phyloP scores from a whole-genome alignment of 1,140 invertebrate species.

The Drosophila orena region DNA sequence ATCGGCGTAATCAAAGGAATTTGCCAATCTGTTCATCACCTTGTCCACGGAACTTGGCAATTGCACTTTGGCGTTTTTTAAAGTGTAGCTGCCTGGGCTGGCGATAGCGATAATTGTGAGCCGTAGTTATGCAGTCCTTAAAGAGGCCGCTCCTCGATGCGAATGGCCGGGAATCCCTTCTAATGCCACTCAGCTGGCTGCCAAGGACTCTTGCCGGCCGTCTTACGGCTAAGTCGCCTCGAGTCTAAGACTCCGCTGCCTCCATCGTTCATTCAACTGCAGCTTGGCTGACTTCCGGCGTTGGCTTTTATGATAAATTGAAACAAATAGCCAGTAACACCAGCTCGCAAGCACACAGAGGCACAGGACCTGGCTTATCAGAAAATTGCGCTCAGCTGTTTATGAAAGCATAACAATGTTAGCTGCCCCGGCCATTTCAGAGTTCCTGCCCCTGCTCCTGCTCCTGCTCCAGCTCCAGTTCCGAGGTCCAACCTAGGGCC shows the following conservation, averaged over 20 bases:
- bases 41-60: no score
- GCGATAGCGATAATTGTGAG: slow-evolving; percentile 65
- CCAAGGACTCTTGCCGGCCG: slow-evolving; percentile 57
- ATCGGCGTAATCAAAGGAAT: no score
- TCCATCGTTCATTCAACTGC: slow-evolving; percentile 77
- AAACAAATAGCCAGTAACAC: slow-evolving; percentile 76
- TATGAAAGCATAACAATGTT: slow-evolving; percentile 83
- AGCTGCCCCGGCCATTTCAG: slow-evolving; percentile 59
- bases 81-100: slow-evolving; percentile 5
- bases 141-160: slow-evolving; percentile 6
- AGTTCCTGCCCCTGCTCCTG: not conserved
- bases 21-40: no score
- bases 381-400: slow-evolving; percentile 83
- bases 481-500: slow-evolving; percentile 27
- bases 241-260: slow-evolving; percentile 58
- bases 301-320: slow-evolving; percentile 83
- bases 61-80: not conserved
- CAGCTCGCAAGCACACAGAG: slow-evolving; percentile 4
- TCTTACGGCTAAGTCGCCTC: slow-evolving; percentile 69
- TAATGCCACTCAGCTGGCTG: slow-evolving; percentile 56
- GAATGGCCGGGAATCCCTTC: slow-evolving; percentile 56
- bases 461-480: slow-evolving; percentile 3
- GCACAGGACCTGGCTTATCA: slow-evolving; percentile 71
- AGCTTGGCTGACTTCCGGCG: slow-evolving; percentile 78
- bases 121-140: slow-evolving; percentile 63